Evolutionary conservation across 2,113 vertebrate genomes (phyloP), one percentile per base, ranked within the genome.

Genomic region (Cyprinodon brontotheroides): DNA sequence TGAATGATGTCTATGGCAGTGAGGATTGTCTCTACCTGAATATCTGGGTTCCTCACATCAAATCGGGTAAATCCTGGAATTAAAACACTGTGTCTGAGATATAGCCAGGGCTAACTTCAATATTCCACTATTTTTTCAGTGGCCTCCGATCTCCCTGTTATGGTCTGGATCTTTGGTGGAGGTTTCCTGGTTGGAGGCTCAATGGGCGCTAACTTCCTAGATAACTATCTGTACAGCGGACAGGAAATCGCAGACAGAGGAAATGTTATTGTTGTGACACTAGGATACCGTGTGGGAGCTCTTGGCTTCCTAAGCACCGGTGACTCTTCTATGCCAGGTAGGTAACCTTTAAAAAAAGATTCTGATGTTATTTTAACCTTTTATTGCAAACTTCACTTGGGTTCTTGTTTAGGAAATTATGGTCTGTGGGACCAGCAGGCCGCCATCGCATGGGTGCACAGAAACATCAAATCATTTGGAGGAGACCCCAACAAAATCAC

Each of bases 21-120:
- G 94, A 97, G 73, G 97, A 99, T 83, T 99, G 97, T 84, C 96
- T 99, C 2, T 98, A 98, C 77, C 96, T 99, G 17, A 99, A 99
- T 89, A 94, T 99, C 85, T 99, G 97, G 97, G 79, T 99, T 65
- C 97, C 97, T 78, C 97, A 99, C 39, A 89, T 81, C 20, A 75
- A 3, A 36, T 85, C 15, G 81, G 48, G 94, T 93, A 89, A 78
- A 17, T 3, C 39, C 61, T 37, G 50, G 2, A 64, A 4, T 59
- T 41, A 22, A 4, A 1, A 13, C 36, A 36, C 2, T 15, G 1
- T 43, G 10, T 10, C 14, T 7, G n/a, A 47, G n/a, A 10, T 45
- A 1, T 47, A 14, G 47, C 39, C 5, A 57, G 9, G 6, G 22
- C 59, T 9, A 17, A 36, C 59, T 11, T 9, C 20, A 57, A 61